Conservation (phyloP, 2,113 vertebrate genomes). For the Lepus europaeus region DNA sequence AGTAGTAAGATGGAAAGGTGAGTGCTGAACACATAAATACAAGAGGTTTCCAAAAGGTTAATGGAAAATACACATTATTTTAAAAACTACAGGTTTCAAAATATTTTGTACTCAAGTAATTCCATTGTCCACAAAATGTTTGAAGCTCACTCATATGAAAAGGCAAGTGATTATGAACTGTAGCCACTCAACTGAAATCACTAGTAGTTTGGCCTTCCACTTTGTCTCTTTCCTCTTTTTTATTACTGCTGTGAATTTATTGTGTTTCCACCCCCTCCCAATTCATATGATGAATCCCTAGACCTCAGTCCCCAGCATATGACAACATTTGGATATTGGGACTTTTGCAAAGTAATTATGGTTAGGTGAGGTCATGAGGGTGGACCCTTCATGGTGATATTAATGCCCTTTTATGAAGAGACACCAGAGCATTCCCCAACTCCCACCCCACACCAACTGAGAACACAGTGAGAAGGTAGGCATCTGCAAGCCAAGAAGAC, state of each 20-base stretch:
- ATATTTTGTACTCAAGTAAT: too few relatives aligned
- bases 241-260: neutral
- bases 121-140: too few relatives aligned
- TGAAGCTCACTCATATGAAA: neutral
- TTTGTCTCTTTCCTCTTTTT: slow-evolving; percentile 35
- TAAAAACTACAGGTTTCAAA: too few relatives aligned
- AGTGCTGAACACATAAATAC: neutral
- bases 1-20: neutral
- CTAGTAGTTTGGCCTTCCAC: neutral
- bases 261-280: neutral
- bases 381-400: neutral
- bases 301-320: neutral
- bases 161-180: neutral
- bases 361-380: neutral
- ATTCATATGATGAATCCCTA: neutral
- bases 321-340: neutral
- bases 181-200: neutral
- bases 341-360: neutral
- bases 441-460: neutral
- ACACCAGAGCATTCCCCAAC: neutral
- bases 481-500: neutral
- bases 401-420: neutral
- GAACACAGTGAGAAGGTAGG: neutral
- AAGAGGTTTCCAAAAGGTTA: too few relatives aligned
- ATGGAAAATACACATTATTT: too few relatives aligned